Evolutionary conservation across 2,113 vertebrate genomes (phyloP), one percentile per base, ranked within the genome.

Genomic region (Leptosomus discolor): DNA sequence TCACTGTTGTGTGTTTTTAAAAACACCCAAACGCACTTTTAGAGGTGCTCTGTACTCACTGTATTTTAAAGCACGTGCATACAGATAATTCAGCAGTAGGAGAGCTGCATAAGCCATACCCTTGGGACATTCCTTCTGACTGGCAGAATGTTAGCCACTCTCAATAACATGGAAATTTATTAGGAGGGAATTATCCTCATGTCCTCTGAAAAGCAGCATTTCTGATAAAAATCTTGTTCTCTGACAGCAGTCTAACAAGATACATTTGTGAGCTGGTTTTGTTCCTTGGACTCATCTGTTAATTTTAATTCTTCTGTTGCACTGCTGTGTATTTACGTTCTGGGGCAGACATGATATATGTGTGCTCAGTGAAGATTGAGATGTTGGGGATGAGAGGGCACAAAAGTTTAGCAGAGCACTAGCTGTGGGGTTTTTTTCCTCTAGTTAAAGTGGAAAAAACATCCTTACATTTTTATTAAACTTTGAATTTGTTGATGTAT

Each of bases 191-290:
- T 98, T 97, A 98, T 97, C 97, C 86, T 61, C 61, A 48, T 97
- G 87, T 97, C 95, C 97, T 97, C 95, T 96, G 96, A 97, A 97
- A 98, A 97, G 97, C 92, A 98, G 84, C 78, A 96, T 96, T 97
- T 94, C 91, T 98, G 97, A 97, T 98, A 98, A 98, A 97, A 97
- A 98, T 98, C 97, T 98, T 96, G 89, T 95, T 98, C 88, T 92
- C 94, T 95, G 95, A 97, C 94, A 97, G 95, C 92, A 88, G 83
- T 87, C 90, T 97, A 98, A 96, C 94, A 98, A 97, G 97, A 96
- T 94, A 95, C 95, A 95, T 98, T 98, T 97, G 97, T 97, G 95
- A 93, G 90, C 34, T 82, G 74, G 69, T 95, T 96, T 95, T 90
- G 51, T 97, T 97, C 77, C 89, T 39, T 60, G 90, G 84, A 95